Evolutionary conservation across 2,113 vertebrate genomes (phyloP), one percentile per base, ranked within the genome.

Genomic region (Climacteris rufus): DNA sequence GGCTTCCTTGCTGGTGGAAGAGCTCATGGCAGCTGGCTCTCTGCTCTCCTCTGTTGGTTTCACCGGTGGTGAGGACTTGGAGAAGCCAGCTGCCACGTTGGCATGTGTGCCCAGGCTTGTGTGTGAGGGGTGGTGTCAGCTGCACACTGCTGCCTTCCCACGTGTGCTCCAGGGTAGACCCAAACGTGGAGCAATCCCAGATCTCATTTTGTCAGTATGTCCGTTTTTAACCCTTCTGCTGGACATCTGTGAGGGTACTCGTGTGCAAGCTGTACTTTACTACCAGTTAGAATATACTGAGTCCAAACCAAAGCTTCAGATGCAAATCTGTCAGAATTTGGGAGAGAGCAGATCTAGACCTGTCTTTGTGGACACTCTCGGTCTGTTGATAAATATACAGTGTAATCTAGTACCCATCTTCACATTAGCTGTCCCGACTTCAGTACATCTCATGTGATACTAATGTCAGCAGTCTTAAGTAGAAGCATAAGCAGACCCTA

Each of bases 101-200:
- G 37, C 56, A 11, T 49, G 45, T n/a, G 65, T 31, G 60, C 52
- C 42, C 74, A 20, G 60, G n/a, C 27, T 7, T 52, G 45, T 52
- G 44, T 15, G 5, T 0, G 3, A 33, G 56, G 39, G 45, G 37
- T 1, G 0, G 53, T 30, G 45, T 28, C 33, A 11, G 54, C 31
- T 33, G 65, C 0, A 4, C 18, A 13, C 50, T 82, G 50, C 45
- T 64, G 54, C 50, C 30, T 24, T 82, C 11, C 52, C 17, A 19
- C 56, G 30, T 2, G 37, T 42, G 19, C 70, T 47, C 8, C 8
- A 0, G 27, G 39, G 57, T 40, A 40, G 65, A 74, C 39, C 54
- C 60, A 31, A 33, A 50, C 15, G 49, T 0, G 1, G 40, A 85
- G 60, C 75, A 60, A 37, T 54, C 54, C 4, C 21, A 54, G 25